phyloP scores from a whole-genome alignment of 2,797 vertebrate genomes.

The Gobionotothen gibberifrons region DNA sequence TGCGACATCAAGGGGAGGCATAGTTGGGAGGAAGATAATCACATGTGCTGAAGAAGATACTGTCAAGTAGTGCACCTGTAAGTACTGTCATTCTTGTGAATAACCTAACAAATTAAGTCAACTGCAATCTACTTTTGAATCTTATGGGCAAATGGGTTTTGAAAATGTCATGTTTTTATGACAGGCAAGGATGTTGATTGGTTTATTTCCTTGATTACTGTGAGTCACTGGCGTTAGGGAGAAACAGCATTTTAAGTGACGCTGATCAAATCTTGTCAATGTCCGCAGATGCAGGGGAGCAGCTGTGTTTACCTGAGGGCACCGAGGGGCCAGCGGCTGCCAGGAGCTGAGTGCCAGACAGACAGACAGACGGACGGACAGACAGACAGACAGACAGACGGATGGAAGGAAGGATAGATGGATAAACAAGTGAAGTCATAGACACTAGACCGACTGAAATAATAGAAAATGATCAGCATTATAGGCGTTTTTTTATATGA shows the following conservation, averaged over 20 bases:
- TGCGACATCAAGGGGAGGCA: slow-evolving; percentile 7
- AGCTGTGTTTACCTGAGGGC: slow-evolving; percentile 70
- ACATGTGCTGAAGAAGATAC: slow-evolving; percentile 8
- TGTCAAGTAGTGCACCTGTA: not conserved
- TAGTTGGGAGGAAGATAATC: slow-evolving; percentile 2
- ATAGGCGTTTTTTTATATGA: too few relatives aligned
- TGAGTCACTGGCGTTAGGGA: slow-evolving; percentile 14
- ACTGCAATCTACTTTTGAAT: not conserved
- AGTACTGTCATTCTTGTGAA: not conserved
- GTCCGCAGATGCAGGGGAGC: slow-evolving; percentile 64
- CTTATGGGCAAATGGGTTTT: not conserved
- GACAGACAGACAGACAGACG: not conserved
- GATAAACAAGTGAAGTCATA: slow-evolving; percentile 16
- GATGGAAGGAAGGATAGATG: not conserved
- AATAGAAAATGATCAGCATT: too few relatives aligned
- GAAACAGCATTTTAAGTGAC: slow-evolving; percentile 41
- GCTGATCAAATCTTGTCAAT: slow-evolving; percentile 51
- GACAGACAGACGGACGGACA: slow-evolving; percentile 6
- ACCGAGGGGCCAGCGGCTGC: slow-evolving; percentile 54
- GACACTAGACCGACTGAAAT: not conserved
- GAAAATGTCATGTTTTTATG: not conserved
- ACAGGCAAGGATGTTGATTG: not conserved
- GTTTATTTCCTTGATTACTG: slow-evolving; percentile 11
- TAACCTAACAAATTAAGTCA: not conserved
- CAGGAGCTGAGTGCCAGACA: slow-evolving; percentile 51